Percentiles rank a stretch among this genome's conserved stretches.
Evolutionary conservation across 2,888 invertebrate species (phyloP).

Genomic region (Orthosia cruda): DNA sequence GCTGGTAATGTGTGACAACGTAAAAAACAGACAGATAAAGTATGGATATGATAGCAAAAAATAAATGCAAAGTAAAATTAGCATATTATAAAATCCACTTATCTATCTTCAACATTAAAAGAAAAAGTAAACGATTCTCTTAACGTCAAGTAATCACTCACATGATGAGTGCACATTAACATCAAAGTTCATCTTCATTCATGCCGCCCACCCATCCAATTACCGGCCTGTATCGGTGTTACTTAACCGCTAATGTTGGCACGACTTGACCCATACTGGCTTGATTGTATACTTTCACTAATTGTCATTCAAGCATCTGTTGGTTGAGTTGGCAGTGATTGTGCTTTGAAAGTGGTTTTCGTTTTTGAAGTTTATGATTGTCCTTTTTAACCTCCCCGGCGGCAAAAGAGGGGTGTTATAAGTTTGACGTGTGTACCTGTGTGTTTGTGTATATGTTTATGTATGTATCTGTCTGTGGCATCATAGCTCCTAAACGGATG

Average conservation of each 20-base stretch:
- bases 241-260: conserved; percentile 39
- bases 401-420: no score
- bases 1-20: no score
- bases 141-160: conserved; percentile 33
- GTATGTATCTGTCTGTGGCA: no score
- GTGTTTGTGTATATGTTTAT: no score
- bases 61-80: not conserved
- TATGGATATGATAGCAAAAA: not conserved
- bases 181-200: conserved; percentile 51
- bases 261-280: conserved; percentile 31
- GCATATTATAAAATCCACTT: not conserved
- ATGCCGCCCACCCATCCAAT: conserved; percentile 35
- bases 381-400: no score
- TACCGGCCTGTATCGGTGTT: conserved; percentile 28
- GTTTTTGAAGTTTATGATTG: no score
- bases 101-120: conserved; percentile 2
- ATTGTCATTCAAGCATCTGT: conserved; percentile 26
- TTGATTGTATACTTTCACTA: conserved; percentile 50
- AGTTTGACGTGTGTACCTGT: no score
- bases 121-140: conserved; percentile 17
- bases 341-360: no score
- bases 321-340: not conserved
- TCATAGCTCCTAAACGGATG: no score
- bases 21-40: no score
- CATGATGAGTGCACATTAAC: conserved; percentile 19